Percentiles rank a stretch among this genome's conserved stretches.
phyloP scores from a whole-genome alignment of 2,113 vertebrate species.

The Oncorhynchus nerka region DNA sequence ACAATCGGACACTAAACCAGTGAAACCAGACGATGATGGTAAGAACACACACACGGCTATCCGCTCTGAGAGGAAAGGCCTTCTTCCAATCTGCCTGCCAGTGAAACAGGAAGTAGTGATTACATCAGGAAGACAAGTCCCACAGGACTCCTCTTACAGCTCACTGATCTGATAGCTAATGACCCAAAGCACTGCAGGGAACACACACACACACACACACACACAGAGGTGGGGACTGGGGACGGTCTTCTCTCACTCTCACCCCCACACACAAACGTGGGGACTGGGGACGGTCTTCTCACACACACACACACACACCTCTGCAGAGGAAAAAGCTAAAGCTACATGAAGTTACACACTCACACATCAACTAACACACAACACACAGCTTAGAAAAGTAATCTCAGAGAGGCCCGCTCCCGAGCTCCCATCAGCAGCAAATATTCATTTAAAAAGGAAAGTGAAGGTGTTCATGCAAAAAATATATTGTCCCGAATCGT shows the following conservation, averaged over 20 bases:
- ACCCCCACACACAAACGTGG: background rate
- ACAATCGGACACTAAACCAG: background rate
- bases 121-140: constrained; percentile 51
- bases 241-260: too few species aligned
- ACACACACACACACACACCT: too few species aligned
- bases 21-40: background rate
- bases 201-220: constrained; percentile 27
- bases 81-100: constrained; percentile 22
- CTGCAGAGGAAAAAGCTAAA: too few species aligned
- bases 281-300: too few species aligned
- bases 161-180: constrained; percentile 34
- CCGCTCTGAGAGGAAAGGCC: constrained; percentile 15
- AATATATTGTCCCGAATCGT: too few species aligned
- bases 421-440: too few species aligned
- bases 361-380: too few species aligned
- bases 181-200: background rate
- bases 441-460: too few species aligned
- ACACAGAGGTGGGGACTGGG: background rate
- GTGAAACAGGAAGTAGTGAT: constrained; percentile 49
- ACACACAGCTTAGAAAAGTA: too few species aligned
- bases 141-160: constrained; percentile 43
- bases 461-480: too few species aligned
- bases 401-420: too few species aligned
- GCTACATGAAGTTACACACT: too few species aligned
- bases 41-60: background rate